Percentiles rank a stretch among this genome's conserved stretches.
phyloP scores from a whole-genome alignment of 1,140 invertebrate genomes.

The Yoshiicerus persimilis region DNA sequence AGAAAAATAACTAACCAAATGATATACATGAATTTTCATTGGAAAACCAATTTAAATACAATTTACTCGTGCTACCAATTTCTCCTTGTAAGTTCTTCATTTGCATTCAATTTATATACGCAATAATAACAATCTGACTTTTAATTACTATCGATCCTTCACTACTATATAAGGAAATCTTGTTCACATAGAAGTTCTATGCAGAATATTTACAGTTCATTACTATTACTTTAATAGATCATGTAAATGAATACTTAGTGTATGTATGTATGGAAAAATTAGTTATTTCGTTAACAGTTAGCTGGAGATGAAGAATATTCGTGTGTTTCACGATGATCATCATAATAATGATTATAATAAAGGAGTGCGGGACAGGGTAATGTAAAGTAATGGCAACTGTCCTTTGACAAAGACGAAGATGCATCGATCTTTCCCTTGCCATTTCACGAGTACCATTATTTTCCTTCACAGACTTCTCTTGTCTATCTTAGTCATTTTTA shows the following conservation, averaged over 20 bases:
- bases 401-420: constrained; percentile 16
- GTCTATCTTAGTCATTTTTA: not conserved
- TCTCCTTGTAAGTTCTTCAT: too few relatives aligned
- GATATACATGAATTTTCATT: too few relatives aligned
- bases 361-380: not conserved
- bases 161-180: too few relatives aligned
- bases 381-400: constrained; percentile 9
- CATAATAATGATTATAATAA: not conserved
- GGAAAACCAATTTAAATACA: too few relatives aligned
- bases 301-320: not conserved
- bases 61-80: too few relatives aligned
- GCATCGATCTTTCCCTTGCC: constrained; percentile 3
- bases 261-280: not conserved
- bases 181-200: too few relatives aligned
- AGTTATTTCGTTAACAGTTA: not conserved
- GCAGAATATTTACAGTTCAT: too few relatives aligned
- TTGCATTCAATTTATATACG: too few relatives aligned
- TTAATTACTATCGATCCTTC: too few relatives aligned
- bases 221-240: too few relatives aligned
- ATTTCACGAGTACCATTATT: not conserved
- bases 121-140: too few relatives aligned
- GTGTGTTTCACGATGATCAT: not conserved
- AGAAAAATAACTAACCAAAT: too few relatives aligned
- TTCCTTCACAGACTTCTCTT: not conserved
- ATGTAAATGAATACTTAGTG: not conserved